A percentile compares a stretch with the other conserved stretches of the same genome.
Conservation (phyloP, 2,113 vertebrate genomes). For the Choloepus hoffmanni region DNA sequence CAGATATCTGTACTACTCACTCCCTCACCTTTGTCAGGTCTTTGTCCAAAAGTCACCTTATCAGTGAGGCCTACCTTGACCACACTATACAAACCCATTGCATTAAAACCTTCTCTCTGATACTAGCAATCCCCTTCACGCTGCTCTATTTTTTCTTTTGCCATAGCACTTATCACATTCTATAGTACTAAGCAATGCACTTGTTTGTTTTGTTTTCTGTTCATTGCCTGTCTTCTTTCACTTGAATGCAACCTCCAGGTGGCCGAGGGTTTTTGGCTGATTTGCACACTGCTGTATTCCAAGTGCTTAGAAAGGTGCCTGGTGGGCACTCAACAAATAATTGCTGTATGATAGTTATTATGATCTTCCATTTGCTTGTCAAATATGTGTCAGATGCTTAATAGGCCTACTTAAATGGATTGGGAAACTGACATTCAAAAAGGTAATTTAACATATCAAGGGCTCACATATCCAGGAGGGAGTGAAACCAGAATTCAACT, state of each 20-base stretch:
- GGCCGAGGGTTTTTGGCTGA: background rate
- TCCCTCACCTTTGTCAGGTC: background rate
- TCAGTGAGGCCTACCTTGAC: background rate
- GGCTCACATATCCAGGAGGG: background rate
- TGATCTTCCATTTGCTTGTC: background rate
- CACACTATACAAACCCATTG: background rate
- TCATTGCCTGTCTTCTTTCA: background rate
- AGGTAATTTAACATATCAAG: background rate
- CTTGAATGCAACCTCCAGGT: background rate
- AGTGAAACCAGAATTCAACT: slow-evolving; percentile 20
- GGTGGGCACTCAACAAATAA: background rate
- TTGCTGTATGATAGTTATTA: background rate
- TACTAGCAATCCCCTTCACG: background rate
- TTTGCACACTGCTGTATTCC: background rate
- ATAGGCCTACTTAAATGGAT: background rate
- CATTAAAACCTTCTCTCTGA: background rate
- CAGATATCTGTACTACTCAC: background rate
- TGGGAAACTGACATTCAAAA: slow-evolving; percentile 4
- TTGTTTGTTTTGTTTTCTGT: background rate
- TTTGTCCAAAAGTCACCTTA: background rate
- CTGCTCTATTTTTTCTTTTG: background rate
- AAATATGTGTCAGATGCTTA: background rate
- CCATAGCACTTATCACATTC: background rate
- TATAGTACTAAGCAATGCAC: background rate
- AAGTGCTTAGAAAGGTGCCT: background rate